Base-by-base conservation (phyloP, 1,140 invertebrate species). In the Scaptomyza graminum region DNA sequence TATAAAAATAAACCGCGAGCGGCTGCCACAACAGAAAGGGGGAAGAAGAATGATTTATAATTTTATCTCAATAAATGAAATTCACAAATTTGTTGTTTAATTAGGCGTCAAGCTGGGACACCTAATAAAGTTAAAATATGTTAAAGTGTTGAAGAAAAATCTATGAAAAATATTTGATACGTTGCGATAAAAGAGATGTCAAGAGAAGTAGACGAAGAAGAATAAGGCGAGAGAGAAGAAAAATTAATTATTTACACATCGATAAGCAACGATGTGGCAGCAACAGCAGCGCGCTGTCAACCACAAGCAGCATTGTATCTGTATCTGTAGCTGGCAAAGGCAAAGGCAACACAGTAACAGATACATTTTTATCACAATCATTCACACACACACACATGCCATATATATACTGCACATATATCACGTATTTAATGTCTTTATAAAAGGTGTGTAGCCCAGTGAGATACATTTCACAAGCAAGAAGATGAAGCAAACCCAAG, bases 191-290 rank as follows among this genome's bases (percentile, higher is more conserved):
- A 51, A 34, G n/a, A 31, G 4, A 31, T 31, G 28, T 31, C 28
- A 31, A 31, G 7, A 5, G 28, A 5, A 25, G 25, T 25, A 25
- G 25, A 25, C 3, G 28, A 5, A 64, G 60, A 55, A 68, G 64
- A 54, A 65, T 57, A 54, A 22, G 37, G 50, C 41, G 44, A 76
- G 70, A 51, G 44, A 65, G 65, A 65, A 44, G 43, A 76, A 77
- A 90, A 79, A 80, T 68, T 80, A 76, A 87, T 87, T 90, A 90
- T 90, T 90, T 90, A 90, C 89, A 85, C 79, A 66, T 87, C 81
- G 89, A 90, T 90, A 90, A 90, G 81, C 84, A 31, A 31, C 7
- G 28, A 31, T 31, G 28, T 31, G 28, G 28, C 28, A 31, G 28
- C 28, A 90, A 31, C 25, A 13, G 15, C 56, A 44, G n/a, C 54